Conservation (phyloP, 2,888 invertebrate genomes). For the Drosophila anomalata region DNA sequence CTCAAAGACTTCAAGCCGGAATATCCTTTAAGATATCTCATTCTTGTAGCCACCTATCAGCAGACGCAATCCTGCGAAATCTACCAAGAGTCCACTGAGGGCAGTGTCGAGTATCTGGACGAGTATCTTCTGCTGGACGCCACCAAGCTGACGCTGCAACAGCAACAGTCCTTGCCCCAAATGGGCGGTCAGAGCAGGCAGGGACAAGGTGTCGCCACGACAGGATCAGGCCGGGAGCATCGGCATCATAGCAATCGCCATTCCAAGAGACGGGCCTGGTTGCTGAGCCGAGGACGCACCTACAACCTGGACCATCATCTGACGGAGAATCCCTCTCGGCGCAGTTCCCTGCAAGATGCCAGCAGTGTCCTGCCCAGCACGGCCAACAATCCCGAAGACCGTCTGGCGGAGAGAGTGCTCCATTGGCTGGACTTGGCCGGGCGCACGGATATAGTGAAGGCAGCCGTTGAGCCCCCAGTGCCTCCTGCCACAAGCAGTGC, state of each 20-base stretch:
- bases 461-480: constrained; percentile 24
- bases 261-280: constrained; percentile 54
- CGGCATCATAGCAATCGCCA: constrained; percentile 48
- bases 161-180: constrained; percentile 57
- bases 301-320: constrained; percentile 53
- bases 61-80: constrained; percentile 53
- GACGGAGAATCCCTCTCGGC: constrained; percentile 63
- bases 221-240: constrained; percentile 39
- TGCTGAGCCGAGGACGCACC: constrained; percentile 50
- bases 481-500: constrained; percentile 42
- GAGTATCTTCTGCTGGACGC: constrained; percentile 64
- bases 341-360: constrained; percentile 79
- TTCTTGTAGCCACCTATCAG: constrained; percentile 13
- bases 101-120: constrained; percentile 57
- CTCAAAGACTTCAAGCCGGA: neutral
- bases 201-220: neutral
- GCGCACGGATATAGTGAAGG: constrained; percentile 82
- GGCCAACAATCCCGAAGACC: constrained; percentile 79
- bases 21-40: neutral
- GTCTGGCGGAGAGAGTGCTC: constrained; percentile 89
- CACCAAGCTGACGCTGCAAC: constrained; percentile 65
- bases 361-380: constrained; percentile 28
- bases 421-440: constrained; percentile 92
- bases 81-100: constrained; percentile 40
- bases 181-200: constrained; percentile 13